Base-by-base conservation (phyloP, 2,113 vertebrate genomes). In the Esox niger region DNA sequence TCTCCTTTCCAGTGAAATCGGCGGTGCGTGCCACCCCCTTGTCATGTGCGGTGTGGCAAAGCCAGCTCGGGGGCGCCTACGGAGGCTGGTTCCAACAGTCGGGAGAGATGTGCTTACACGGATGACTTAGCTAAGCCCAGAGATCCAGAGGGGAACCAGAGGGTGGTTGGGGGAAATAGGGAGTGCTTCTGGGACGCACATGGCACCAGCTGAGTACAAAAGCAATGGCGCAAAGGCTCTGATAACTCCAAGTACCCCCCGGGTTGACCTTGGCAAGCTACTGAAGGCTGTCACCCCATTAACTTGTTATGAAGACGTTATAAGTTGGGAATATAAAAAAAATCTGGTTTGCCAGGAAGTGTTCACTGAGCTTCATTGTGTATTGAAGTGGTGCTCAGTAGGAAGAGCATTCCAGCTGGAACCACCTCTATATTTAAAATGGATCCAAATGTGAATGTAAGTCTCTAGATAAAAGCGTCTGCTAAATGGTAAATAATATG, bases 71-170 rank as follows among this genome's bases (percentile, higher is more conserved):
- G 32, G 62, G 55, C 30, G 26, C 35, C 69, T 27, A 60, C 65
- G 31, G 52, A 63, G 59, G 25, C 70, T 60, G 75, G 71, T 68
- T 85, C 80, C 79, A 82, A 82, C 54, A 52, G 76, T 71, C 69
- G 71, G 70, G 25, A 52, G 79, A 78, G 75, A 76, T 78, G 81
- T 84, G 82, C 78, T 85, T 85, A 86, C 75, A 88, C 79, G 84
- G 79, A 84, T 87, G 82, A 87, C 77, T 88, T 86, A 61, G 78
- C 79, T 88, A 88, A 89, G 86, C 88, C 79, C 54, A 77, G 67
- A 80, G 79, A 86, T 87, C 85, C 79, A 76, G 84, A 79, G 75
- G 82, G 86, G 79, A 61, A 55, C 32, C 5, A 68, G 55, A 15
- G 66, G 27, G 80, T 63, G 78, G 74, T 66, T 62, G 30, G 57